These are phyloP conservation scores for Lycodopsis pacificus DNA, from an alignment of 2,797 vertebrate genomes.

Conservation along the genomic window DNA sequence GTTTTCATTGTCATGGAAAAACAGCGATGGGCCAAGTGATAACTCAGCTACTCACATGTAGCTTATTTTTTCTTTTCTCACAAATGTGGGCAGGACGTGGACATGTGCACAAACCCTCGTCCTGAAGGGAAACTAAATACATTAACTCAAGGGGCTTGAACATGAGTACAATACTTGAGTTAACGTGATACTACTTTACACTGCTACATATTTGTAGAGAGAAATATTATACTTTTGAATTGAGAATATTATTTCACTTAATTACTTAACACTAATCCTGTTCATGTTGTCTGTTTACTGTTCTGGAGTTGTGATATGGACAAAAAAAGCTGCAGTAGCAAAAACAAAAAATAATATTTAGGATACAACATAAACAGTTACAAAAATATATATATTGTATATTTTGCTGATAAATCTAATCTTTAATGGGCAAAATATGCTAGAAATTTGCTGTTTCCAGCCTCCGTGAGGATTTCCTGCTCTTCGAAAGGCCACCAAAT, in stretches of 20 bases:
- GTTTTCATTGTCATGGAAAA: conserved; percentile 79
- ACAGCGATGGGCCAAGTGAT: conserved; percentile 64
- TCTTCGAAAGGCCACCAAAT: not conserved
- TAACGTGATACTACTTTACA: not conserved
- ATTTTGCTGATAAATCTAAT: not conserved
- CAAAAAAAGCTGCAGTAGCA: not conserved
- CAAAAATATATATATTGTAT: too few relatives aligned
- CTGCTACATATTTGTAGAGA: not conserved
- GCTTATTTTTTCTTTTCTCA: conserved; percentile 33
- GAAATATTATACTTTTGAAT: not conserved
- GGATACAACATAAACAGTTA: not conserved
- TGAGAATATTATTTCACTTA: not conserved
- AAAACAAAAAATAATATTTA: not conserved
- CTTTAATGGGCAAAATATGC: not conserved
- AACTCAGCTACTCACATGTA: conserved; percentile 51
- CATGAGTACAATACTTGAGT: not conserved
- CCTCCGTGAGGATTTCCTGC: not conserved
- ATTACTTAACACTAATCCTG: not conserved
- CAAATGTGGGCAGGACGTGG: conserved; percentile 12
- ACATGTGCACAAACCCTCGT: conserved; percentile 23
- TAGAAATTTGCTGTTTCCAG: not conserved
- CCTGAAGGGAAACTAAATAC: not conserved
- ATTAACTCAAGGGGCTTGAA: not conserved
- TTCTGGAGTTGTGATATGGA: not conserved
- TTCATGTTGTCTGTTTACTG: not conserved